A percentile compares a stretch with the other conserved stretches of the same genome.
phyloP scores from a whole-genome alignment of 2,888 invertebrate genomes.

The Linnaemya vulpina region DNA sequence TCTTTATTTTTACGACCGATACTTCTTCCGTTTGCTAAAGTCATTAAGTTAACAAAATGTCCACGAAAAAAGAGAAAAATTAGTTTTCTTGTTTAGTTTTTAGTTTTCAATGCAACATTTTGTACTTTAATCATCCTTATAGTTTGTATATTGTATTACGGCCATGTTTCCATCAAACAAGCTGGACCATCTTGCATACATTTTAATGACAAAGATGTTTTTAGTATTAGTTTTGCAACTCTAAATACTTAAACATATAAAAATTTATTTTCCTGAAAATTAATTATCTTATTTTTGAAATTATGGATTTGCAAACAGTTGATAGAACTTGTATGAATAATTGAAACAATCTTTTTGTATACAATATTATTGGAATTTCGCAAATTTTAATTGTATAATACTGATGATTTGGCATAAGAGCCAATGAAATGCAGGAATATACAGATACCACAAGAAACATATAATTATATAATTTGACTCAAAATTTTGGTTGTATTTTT shows the following conservation, averaged over 20 bases:
- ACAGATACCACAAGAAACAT: no score
- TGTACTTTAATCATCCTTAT: constrained; percentile 41
- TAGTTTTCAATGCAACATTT: constrained; percentile 53
- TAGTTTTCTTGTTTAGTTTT: constrained; percentile 22
- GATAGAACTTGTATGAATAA: no score
- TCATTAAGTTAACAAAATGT: constrained; percentile 43
- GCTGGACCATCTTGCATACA: constrained; percentile 1
- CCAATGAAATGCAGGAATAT: no score
- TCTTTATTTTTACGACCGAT: background rate
- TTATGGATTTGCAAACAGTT: no score
- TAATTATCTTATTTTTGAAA: background rate
- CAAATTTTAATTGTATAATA: no score
- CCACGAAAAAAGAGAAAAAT: constrained; percentile 16
- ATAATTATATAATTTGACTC: no score
- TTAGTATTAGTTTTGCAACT: no score
- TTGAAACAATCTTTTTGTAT: no score
- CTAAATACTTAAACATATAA: background rate
- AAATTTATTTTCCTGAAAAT: background rate
- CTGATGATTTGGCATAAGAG: no score
- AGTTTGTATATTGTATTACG: constrained; percentile 53
- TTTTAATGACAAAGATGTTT: constrained; percentile 23
- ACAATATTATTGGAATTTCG: no score
- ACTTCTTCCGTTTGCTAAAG: constrained; percentile 37
- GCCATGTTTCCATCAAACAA: constrained; percentile 42
- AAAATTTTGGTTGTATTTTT: no score